Percentiles rank a stretch among this genome's conserved stretches.
phyloP scores from a whole-genome alignment of 2,888 invertebrate species.

The Sarcophaga subvicina region DNA sequence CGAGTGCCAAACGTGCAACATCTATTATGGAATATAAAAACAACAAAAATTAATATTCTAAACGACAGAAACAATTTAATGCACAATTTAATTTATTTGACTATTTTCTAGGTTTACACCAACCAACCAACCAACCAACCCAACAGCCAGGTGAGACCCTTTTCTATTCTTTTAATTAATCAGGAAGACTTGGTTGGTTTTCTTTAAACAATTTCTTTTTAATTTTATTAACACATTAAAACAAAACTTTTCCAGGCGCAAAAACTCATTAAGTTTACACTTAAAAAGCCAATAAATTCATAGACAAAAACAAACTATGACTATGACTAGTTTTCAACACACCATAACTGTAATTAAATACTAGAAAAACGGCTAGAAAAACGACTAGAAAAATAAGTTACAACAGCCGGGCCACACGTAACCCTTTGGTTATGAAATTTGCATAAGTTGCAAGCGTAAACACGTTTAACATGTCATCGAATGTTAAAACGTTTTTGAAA shows the following conservation, averaged over 20 bases:
- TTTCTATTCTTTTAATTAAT: neutral
- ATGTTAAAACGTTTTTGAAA: slow-evolving; percentile 50
- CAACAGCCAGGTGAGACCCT: neutral
- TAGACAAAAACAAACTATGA: slow-evolving; percentile 3
- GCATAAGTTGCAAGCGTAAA: slow-evolving; percentile 51
- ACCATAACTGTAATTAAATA: neutral
- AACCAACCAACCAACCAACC: neutral
- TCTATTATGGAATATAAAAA: neutral
- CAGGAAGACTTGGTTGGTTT: neutral
- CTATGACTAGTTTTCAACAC: slow-evolving; percentile 19
- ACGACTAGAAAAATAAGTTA: neutral
- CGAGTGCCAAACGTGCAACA: neutral
- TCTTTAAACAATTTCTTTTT: slow-evolving; percentile 44
- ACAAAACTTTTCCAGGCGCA: slow-evolving; percentile 52
- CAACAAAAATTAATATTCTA: neutral
- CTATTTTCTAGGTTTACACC: slow-evolving; percentile 15
- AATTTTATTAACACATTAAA: slow-evolving; percentile 65
- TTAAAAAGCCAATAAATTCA: slow-evolving; percentile 50
- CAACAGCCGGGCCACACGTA: slow-evolving; percentile 11
- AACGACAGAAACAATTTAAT: slow-evolving; percentile 64
- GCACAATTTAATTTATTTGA: slow-evolving; percentile 63
- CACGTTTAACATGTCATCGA: slow-evolving; percentile 56
- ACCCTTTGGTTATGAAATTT: slow-evolving; percentile 47
- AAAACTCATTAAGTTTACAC: slow-evolving; percentile 59
- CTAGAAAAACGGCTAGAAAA: neutral